phyloP scores from a whole-genome alignment of 64 coral and sea anemone species.

The Astreopora myriophthalma region DNA sequence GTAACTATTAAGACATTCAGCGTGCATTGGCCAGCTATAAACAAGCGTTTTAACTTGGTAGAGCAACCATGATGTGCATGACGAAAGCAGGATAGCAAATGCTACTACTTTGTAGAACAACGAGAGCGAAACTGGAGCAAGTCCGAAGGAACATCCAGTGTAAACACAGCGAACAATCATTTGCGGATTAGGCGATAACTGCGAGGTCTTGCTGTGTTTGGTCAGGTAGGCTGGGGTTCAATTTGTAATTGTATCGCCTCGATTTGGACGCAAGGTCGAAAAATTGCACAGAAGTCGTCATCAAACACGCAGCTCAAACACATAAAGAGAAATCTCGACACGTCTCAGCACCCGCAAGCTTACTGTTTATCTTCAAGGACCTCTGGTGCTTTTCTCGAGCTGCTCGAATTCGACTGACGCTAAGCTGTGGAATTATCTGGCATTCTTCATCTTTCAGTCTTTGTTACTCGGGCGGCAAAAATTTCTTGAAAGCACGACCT shows the following conservation, averaged over 20 bases:
- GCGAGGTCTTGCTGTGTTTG: constrained; percentile 52
- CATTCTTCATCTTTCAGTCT: neutral
- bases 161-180: constrained; percentile 43
- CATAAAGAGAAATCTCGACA: neutral
- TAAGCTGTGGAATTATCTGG: constrained; percentile 39
- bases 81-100: neutral
- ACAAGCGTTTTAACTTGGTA: neutral
- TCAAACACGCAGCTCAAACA: neutral
- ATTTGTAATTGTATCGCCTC: constrained; percentile 3
- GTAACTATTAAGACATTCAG: neutral
- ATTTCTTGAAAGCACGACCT: neutral
- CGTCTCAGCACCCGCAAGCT: neutral
- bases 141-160: neutral
- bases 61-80: neutral
- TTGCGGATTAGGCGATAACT: constrained; percentile 55
- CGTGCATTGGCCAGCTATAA: neutral
- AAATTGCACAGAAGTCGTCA: neutral
- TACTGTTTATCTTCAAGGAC: constrained; percentile 20
- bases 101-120: neutral
- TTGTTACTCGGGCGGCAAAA: neutral
- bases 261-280: neutral
- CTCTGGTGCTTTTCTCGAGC: constrained; percentile 24
- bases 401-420: constrained; percentile 21
- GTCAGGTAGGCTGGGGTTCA: constrained; percentile 37
- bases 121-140: neutral